Evolutionary conservation across 2,888 invertebrate species (phyloP).

Genomic region (Siphonodentalium dalli): DNA sequence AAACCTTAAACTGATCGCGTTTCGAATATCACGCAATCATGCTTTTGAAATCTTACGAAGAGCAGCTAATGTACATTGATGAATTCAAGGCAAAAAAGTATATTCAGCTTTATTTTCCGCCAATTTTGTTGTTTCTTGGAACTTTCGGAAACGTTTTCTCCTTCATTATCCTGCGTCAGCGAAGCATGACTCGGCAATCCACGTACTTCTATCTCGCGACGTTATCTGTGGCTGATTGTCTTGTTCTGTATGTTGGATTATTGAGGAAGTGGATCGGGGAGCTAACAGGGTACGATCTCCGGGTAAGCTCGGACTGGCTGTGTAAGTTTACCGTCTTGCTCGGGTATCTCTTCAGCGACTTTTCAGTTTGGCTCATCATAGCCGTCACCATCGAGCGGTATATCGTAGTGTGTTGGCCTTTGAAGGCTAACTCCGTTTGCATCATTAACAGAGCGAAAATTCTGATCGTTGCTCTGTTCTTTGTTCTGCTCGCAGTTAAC

Average conservation of each 20-base stretch:
- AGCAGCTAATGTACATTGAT: too few species aligned
- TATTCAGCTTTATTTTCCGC: constrained; percentile 57
- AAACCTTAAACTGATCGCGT: too few species aligned
- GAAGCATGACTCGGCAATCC: constrained; percentile 57
- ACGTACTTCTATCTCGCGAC: constrained; percentile 61
- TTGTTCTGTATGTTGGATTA: constrained; percentile 58
- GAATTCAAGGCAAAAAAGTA: too few species aligned
- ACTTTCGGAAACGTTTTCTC: constrained; percentile 61
- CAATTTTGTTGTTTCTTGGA: constrained; percentile 55
- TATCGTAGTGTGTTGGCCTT: constrained; percentile 59
- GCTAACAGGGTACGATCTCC: constrained; percentile 49
- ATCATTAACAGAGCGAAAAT: constrained; percentile 47
- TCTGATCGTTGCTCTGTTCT: constrained; percentile 41
- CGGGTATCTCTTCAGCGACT: constrained; percentile 55
- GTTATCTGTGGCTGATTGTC: constrained; percentile 57
- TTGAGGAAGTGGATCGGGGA: constrained; percentile 57
- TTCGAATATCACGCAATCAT: too few species aligned
- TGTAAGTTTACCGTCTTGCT: constrained; percentile 54
- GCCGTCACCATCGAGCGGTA: constrained; percentile 61
- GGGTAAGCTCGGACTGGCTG: constrained; percentile 42
- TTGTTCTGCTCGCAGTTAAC: constrained; percentile 47
- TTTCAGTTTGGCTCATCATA: constrained; percentile 61
- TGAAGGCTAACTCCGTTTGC: constrained; percentile 53
- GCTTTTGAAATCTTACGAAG: too few species aligned
- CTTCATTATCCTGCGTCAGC: constrained; percentile 53